Evolutionary conservation across 2,888 invertebrate species (phyloP), one percentile per base, ranked within the genome.

Genomic region (Pyralis farinalis): DNA sequence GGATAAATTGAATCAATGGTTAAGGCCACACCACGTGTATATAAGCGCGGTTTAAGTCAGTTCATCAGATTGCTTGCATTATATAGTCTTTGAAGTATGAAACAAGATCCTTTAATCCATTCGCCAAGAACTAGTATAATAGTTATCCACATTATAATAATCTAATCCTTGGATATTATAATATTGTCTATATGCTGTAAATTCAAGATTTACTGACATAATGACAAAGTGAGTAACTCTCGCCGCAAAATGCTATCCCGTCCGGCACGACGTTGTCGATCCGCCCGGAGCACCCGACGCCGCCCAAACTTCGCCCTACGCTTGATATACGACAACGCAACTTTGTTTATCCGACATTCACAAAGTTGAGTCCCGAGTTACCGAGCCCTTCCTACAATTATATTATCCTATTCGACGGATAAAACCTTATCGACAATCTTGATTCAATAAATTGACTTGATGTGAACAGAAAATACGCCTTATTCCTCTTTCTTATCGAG

Each of bases 211-310:
- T 12, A 12, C 36, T 46, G 45, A 47, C 50, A 45, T 36, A 40
- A 43, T 44, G 50, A 43, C 43, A 47, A 47, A 50, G 44, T 46
- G 44, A 43, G 37, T 29, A 42, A 47, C 40, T 44, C 43, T 12
- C 27, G 20, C 29, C 43, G 9, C 27, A 25, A 22, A 38, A 32
- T 32, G 32, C 20, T 33, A 21, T 31, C 9, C 11, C 25, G 34
- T 10, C 35, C 12, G 8, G 22, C 30, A 33, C 12, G 25, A 34
- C 37, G 33, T 22, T 31, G 31, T 31, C 28, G 21, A 9, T 16
- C 16, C 16, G 16, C 25, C 25, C 7, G 5, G 21, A 21, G n/a
- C 25, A 25, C 7, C 25, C 25, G 25, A 25, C 25, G 25, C 25
- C 8, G 21, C 12, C 34, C 28, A 32, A 32, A 29, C 20, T 27